A percentile compares a stretch with the other conserved stretches of the same genome.
Evolutionary conservation across 2,888 invertebrate species (phyloP).

Genomic region (Cancer borealis): DNA sequence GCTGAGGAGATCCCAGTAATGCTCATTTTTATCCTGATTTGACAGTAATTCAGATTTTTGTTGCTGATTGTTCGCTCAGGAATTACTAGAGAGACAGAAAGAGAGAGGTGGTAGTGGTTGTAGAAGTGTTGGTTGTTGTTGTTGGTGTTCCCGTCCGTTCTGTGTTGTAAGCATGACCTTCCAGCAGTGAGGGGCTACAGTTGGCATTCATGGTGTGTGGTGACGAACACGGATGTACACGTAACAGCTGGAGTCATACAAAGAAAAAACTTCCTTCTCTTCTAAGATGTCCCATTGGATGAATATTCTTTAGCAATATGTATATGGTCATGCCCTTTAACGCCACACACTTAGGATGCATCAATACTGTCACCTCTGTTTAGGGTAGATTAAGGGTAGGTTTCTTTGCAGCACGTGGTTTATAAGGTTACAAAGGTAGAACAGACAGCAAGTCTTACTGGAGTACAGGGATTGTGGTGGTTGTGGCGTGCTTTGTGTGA

Average conservation of each 20-base stretch:
- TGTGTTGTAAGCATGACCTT: background rate
- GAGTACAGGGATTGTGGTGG: background rate
- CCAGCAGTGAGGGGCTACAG: no score
- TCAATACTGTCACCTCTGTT: no score
- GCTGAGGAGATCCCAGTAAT: background rate
- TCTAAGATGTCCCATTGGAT: background rate
- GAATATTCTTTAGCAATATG: background rate
- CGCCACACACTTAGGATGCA: no score
- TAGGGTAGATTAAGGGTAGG: no score
- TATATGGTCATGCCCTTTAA: no score
- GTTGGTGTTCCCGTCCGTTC: background rate
- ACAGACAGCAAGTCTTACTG: no score
- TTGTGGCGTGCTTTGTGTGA: background rate
- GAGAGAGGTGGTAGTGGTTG: background rate
- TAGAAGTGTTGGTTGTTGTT: background rate
- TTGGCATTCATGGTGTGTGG: background rate
- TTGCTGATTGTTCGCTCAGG: slow-evolving; percentile 12
- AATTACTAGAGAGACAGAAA: slow-evolving; percentile 1
- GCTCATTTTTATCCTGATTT: background rate
- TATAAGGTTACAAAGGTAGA: no score
- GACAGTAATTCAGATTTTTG: background rate
- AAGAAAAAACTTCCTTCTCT: no score
- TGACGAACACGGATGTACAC: no score
- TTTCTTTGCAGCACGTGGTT: no score
- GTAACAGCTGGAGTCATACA: no score